These are phyloP conservation scores for Phyllostomus discolor DNA, from an alignment of 2,113 vertebrate genomes.

Conservation along the genomic window DNA sequence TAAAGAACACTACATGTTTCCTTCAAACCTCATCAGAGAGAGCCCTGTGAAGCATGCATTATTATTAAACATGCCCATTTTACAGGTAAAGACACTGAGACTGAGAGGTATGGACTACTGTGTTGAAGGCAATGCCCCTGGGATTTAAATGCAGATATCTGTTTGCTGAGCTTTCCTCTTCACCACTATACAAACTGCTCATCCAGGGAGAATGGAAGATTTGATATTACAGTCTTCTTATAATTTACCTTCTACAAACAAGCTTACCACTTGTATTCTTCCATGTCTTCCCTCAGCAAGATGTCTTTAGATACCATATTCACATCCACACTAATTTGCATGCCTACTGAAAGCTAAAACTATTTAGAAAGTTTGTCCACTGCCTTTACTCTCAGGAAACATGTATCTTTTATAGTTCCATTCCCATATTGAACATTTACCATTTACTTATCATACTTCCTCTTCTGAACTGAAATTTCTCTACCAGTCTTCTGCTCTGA, in stretches of 20 bases:
- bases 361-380: not conserved
- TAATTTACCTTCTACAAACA: not conserved
- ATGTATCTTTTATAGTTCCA: constrained; percentile 4
- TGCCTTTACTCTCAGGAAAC: not conserved
- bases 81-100: not conserved
- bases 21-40: not conserved
- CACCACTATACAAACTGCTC: not conserved
- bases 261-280: not conserved
- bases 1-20: not conserved
- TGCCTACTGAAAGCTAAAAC: not conserved
- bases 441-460: not conserved
- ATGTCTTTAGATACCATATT: not conserved
- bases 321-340: not conserved
- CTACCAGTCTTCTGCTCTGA: not conserved
- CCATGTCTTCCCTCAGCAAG: not conserved
- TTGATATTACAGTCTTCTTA: not conserved
- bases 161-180: not conserved
- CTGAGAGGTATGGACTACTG: not conserved
- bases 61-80: not conserved
- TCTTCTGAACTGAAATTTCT: constrained; percentile 12
- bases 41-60: not conserved
- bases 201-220: not conserved
- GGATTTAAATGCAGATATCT: not conserved
- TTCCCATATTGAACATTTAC: constrained; percentile 40
- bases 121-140: not conserved